phyloP scores from a whole-genome alignment of 2,797 vertebrate genomes.

The Phyllotis vaccarum region DNA sequence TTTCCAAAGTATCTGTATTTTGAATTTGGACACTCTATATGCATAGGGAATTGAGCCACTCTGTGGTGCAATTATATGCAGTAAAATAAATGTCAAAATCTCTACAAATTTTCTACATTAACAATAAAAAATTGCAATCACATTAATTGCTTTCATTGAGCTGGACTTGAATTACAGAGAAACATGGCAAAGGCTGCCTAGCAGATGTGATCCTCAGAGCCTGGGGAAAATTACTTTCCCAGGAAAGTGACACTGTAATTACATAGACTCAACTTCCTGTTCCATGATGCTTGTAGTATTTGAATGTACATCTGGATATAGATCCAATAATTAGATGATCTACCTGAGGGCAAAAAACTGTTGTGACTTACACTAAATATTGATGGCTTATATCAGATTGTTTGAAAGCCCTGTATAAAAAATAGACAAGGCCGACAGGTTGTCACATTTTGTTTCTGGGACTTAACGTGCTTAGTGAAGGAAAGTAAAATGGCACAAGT shows the following conservation, averaged over 20 bases:
- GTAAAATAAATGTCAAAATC: background rate
- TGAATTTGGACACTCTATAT: background rate
- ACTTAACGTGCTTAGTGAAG: background rate
- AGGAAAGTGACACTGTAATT: background rate
- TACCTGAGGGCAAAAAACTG: background rate
- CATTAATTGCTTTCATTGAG: conserved; percentile 44
- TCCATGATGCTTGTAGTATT: conserved; percentile 1
- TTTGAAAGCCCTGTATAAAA: background rate
- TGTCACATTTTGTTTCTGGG: background rate
- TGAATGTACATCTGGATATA: conserved; percentile 14
- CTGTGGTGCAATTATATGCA: background rate
- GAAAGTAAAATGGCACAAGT: background rate
- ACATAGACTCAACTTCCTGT: background rate
- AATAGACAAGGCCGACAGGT: background rate
- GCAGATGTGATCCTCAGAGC: conserved; percentile 32
- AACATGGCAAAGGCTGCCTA: background rate
- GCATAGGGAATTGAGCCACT: background rate
- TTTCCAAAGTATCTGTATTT: background rate
- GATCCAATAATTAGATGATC: background rate
- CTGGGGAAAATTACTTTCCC: background rate
- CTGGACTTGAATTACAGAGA: conserved; percentile 43
- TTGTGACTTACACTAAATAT: background rate
- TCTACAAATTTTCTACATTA: conserved; percentile 25
- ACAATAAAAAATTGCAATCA: conserved; percentile 46
- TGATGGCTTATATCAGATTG: background rate